phyloP scores from a whole-genome alignment of 2,797 vertebrate genomes.

The Fundulus diaphanus region DNA sequence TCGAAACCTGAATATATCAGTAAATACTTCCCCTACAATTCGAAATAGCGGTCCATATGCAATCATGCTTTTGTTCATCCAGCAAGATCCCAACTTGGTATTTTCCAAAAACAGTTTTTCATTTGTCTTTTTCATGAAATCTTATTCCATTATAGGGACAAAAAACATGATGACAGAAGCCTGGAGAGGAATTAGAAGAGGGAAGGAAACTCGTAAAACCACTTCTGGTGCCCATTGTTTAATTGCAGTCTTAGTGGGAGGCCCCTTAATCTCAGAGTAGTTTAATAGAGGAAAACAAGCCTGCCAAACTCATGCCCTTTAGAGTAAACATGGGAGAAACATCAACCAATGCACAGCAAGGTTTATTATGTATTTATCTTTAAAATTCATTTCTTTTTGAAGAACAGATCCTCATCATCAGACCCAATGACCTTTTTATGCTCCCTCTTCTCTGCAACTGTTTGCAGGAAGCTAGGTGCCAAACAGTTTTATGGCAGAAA shows the following conservation, averaged over 20 bases:
- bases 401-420: slow-evolving; percentile 39
- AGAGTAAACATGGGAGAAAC: slow-evolving; percentile 13
- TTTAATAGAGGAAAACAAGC: slow-evolving; percentile 16
- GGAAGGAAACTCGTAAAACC: neutral
- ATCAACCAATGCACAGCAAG: slow-evolving; percentile 4
- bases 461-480: slow-evolving; percentile 37
- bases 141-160: neutral
- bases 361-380: neutral
- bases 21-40: neutral
- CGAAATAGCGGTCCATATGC: neutral
- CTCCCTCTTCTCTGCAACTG: slow-evolving; percentile 11
- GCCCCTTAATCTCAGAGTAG: slow-evolving; percentile 31
- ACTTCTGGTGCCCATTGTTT: slow-evolving; percentile 9
- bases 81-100: neutral
- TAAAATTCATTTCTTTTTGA: neutral
- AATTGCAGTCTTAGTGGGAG: slow-evolving; percentile 27
- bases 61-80: neutral
- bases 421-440: slow-evolving; percentile 1
- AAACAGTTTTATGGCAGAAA: slow-evolving; percentile 24
- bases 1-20: neutral
- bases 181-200: neutral
- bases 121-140: neutral
- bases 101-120: neutral
- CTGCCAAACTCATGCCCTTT: slow-evolving; percentile 19
- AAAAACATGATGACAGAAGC: neutral